Percentiles rank a stretch among this genome's conserved stretches.
phyloP scores from a whole-genome alignment of 2,888 invertebrate species.

The Desoria tigrina region DNA sequence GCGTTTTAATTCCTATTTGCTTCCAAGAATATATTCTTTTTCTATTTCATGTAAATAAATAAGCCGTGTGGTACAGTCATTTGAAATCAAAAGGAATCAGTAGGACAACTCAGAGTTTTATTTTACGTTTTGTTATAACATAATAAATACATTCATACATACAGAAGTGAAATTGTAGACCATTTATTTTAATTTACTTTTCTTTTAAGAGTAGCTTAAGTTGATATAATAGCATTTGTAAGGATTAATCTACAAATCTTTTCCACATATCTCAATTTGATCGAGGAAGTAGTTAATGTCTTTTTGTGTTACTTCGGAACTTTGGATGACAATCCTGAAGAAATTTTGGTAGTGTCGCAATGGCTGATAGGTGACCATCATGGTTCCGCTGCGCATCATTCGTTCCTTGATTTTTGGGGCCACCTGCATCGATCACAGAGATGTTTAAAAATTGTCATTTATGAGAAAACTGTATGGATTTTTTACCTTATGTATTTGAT shows the following conservation, averaged over 20 bases:
- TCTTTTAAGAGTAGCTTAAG: no score
- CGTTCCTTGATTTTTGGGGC: conserved; percentile 90
- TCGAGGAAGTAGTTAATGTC: conserved; percentile 86
- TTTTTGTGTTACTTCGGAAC: conserved; percentile 75
- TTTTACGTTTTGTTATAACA: no score
- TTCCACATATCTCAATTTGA: conserved; percentile 82
- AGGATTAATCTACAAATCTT: conserved; percentile 67
- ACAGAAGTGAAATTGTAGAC: no score
- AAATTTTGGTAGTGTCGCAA: conserved; percentile 83
- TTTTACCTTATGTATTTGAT: conserved; percentile 44
- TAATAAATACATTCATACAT: no score
- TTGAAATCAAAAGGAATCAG: no score
- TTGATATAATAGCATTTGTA: no score
- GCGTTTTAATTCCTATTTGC: no score
- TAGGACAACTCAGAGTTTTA: no score
- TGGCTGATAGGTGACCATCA: conserved; percentile 81
- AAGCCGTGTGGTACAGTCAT: no score
- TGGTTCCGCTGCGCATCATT: conserved; percentile 89
- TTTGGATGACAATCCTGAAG: conserved; percentile 91
- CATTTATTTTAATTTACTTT: no score
- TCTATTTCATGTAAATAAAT: no score
- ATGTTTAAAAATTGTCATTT: conserved; percentile 17
- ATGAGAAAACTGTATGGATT: neutral
- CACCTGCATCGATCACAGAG: conserved; percentile 61
- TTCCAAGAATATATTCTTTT: no score